phyloP scores from a whole-genome alignment of 2,113 vertebrate species.

The Aythya baeri region DNA sequence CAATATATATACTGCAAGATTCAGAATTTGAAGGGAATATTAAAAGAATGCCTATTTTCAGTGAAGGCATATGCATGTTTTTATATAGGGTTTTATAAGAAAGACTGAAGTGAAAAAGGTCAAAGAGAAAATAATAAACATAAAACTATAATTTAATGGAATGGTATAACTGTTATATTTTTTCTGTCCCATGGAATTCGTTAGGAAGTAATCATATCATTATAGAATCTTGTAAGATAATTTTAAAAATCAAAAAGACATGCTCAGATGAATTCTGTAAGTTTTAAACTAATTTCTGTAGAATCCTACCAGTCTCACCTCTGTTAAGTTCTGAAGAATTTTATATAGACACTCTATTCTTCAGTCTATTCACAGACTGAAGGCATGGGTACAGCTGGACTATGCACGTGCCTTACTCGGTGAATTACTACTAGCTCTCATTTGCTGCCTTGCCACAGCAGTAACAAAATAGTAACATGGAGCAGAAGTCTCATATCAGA shows the following conservation, averaged over 20 bases:
- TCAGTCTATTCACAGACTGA: not conserved
- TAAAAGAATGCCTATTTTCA: not conserved
- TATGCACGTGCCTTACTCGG: not conserved
- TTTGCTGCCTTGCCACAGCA: constrained; percentile 30
- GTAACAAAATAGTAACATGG: constrained; percentile 52
- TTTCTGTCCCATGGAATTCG: not conserved
- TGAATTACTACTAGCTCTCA: constrained; percentile 39
- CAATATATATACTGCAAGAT: not conserved
- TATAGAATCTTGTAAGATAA: not conserved
- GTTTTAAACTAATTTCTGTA: not conserved
- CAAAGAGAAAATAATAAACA: not conserved
- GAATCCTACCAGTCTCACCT: not conserved
- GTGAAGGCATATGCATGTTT: not conserved
- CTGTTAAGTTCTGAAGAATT: not conserved
- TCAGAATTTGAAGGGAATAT: not conserved
- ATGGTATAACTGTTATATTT: not conserved
- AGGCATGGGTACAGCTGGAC: constrained; percentile 28
- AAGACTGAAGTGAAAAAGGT: not conserved
- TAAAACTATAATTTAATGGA: not conserved
- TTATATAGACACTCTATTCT: not conserved
- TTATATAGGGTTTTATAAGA: not conserved
- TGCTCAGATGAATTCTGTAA: not conserved
- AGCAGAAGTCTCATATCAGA: not conserved
- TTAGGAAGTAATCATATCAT: not conserved
- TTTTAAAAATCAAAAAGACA: not conserved